phyloP scores from a whole-genome alignment of 2,113 vertebrate genomes.

The Phalacrocorax brasilianus region DNA sequence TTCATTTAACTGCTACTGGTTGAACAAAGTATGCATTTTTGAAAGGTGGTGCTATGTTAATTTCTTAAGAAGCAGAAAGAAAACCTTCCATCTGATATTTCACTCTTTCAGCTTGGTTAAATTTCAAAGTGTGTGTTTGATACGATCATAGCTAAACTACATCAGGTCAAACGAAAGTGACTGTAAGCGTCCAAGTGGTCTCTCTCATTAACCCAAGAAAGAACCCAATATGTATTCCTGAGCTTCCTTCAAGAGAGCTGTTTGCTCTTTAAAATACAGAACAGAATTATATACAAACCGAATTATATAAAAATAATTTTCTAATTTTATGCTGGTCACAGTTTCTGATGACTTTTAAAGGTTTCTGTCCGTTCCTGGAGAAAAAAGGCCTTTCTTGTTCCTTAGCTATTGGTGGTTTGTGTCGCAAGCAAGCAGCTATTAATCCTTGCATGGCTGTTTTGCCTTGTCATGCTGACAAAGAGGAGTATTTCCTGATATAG shows the following conservation, averaged over 20 bases:
- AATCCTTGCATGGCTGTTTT: not conserved
- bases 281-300: not conserved
- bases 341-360: not conserved
- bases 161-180: not conserved
- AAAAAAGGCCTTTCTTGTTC: not conserved
- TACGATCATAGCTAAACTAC: not conserved
- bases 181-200: not conserved
- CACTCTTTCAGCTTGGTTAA: not conserved
- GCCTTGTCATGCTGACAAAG: not conserved
- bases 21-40: not conserved
- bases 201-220: not conserved
- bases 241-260: not conserved
- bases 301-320: not conserved
- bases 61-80: not conserved
- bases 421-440: not conserved
- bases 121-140: not conserved
- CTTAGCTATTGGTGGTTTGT: not conserved
- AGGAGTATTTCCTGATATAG: not conserved
- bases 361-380: not conserved
- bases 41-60: not conserved
- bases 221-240: not conserved
- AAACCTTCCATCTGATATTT: not conserved
- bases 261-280: not conserved
- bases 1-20: not conserved
- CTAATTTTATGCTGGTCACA: fast-evolving